Percentiles rank a stretch among this genome's conserved stretches.
phyloP scores from a whole-genome alignment of 2,797 vertebrate species.

The Valencia hispanica region DNA sequence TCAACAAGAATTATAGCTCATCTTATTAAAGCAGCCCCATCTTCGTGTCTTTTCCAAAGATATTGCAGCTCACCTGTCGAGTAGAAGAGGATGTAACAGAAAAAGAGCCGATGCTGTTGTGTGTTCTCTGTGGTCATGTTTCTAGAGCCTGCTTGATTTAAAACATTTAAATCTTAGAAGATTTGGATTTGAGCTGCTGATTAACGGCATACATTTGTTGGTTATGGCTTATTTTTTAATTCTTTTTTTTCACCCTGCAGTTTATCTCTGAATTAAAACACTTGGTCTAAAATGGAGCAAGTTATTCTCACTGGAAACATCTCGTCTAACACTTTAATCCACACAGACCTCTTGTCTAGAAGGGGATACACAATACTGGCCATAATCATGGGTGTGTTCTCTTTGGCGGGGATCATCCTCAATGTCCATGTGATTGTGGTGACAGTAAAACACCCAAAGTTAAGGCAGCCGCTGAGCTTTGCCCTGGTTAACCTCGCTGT shows the following conservation, averaged over 20 bases:
- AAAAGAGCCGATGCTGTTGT: background rate
- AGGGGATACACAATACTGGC: conserved; percentile 66
- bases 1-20: conserved; percentile 53
- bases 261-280: background rate
- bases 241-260: background rate
- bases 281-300: conserved; percentile 39
- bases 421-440: conserved; percentile 86
- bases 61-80: conserved; percentile 33
- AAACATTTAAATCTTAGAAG: background rate
- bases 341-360: conserved; percentile 58
- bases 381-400: conserved; percentile 69
- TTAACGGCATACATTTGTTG: background rate
- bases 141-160: background rate
- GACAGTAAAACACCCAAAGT: conserved; percentile 81
- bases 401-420: conserved; percentile 66
- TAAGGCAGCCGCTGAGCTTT: conserved; percentile 87
- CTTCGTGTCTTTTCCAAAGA: background rate
- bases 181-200: background rate
- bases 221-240: background rate
- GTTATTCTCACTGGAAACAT: conserved; percentile 33
- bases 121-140: background rate
- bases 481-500: conserved; percentile 87
- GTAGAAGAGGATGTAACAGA: conserved; percentile 1
- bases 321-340: conserved; percentile 27
- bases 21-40: conserved; percentile 44